Evolutionary conservation across 1,140 invertebrate genomes (phyloP).

Genomic region (honey bee (Apis mellifera)): Amel_HAv3.1 CM009938.2:8237501-8238000

Average conservation of each 20-base stretch:
- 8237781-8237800: constrained; percentile 82
- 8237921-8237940: constrained; percentile 82
- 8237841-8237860: too few species aligned
- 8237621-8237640: constrained; percentile 90
- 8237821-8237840: neutral
- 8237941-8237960: constrained; percentile 85
- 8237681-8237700: constrained; percentile 80
- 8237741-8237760: constrained; percentile 70
- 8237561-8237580: constrained; percentile 79
- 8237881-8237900: constrained; percentile 90
- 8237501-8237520: neutral
- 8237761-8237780: constrained; percentile 85
- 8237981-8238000: constrained; percentile 84
- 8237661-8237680: constrained; percentile 93
- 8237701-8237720: constrained; percentile 70
- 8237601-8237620: constrained; percentile 86
- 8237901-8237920: constrained; percentile 94
- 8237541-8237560: neutral
- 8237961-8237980: constrained; percentile 79
- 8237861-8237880: constrained; percentile 83
- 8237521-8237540: neutral
- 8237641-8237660: constrained; percentile 85
- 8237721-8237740: constrained; percentile 84
- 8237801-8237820: neutral
- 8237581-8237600: constrained; percentile 84